Percentiles rank a stretch among this genome's conserved stretches.
phyloP scores from a whole-genome alignment of 2,113 vertebrate species.

The Mugil cephalus region DNA sequence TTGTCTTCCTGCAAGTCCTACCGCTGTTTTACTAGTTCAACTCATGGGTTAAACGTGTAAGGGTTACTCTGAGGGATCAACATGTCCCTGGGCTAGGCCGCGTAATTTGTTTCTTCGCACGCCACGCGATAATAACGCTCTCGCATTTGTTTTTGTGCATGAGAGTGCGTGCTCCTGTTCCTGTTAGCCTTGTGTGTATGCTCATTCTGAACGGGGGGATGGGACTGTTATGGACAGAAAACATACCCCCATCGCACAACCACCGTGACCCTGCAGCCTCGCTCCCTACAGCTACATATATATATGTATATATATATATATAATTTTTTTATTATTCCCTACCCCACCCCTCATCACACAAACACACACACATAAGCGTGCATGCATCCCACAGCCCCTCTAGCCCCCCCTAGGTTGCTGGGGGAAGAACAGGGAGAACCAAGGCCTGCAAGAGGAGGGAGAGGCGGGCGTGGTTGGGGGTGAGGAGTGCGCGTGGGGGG shows the following conservation, averaged over 20 bases:
- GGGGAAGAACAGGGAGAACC: conserved; percentile 75
- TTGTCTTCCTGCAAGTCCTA: conserved; percentile 10
- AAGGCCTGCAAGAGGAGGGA: conserved; percentile 55
- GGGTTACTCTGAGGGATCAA: conserved; percentile 14
- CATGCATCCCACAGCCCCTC: conserved; percentile 42
- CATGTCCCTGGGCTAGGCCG: conserved; percentile 28
- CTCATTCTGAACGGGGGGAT: conserved; percentile 58
- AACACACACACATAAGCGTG: conserved; percentile 40
- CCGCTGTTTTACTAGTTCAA: background rate
- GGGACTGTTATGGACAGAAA: conserved; percentile 75
- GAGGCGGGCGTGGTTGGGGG: conserved; percentile 1
- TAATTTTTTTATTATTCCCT: conserved; percentile 62
- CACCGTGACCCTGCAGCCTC: conserved; percentile 71
- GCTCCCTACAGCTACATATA: conserved; percentile 74
- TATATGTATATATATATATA: conserved; percentile 70
- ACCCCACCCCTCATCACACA: conserved; percentile 50
- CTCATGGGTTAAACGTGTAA: background rate
- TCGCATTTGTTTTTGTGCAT: conserved; percentile 15
- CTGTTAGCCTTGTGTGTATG: conserved; percentile 33
- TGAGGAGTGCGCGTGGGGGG: conserved; percentile 1
- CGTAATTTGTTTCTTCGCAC: conserved; percentile 46
- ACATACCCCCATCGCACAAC: conserved; percentile 77
- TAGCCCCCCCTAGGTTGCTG: conserved; percentile 66
- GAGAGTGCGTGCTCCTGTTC: conserved; percentile 26
- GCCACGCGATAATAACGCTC: conserved; percentile 19